Evolutionary conservation across 2,797 vertebrate species (phyloP).

Genomic region (Synanceia verrucosa): DNA sequence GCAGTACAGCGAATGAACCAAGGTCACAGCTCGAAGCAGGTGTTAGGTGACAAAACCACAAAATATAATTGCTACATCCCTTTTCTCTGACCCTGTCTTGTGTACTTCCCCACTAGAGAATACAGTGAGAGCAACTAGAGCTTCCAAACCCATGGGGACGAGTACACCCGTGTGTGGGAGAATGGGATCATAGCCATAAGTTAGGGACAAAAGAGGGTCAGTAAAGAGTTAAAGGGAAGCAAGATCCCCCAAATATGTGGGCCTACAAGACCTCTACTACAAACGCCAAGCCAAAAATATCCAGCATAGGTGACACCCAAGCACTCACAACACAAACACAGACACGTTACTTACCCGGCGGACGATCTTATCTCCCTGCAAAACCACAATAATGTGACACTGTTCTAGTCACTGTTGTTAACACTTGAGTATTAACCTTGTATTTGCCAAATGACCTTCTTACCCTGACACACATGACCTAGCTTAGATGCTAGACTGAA

Average conservation of each 20-base stretch:
- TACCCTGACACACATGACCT: neutral
- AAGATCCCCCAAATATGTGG: slow-evolving; percentile 78
- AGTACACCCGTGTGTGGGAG: slow-evolving; percentile 14
- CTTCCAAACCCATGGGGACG: neutral
- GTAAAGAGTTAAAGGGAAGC: slow-evolving; percentile 74
- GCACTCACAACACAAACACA: slow-evolving; percentile 71
- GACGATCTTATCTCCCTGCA: slow-evolving; percentile 99
- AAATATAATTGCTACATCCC: slow-evolving; percentile 9
- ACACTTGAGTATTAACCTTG: slow-evolving; percentile 15
- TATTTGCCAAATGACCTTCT: neutral
- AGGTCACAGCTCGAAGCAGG: slow-evolving; percentile 37
- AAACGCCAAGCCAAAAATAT: slow-evolving; percentile 75
- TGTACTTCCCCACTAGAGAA: slow-evolving; percentile 11
- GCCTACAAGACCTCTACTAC: slow-evolving; percentile 77
- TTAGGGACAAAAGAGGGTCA: slow-evolving; percentile 44
- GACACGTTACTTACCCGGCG: slow-evolving; percentile 93
- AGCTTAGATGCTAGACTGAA: neutral
- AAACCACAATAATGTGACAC: slow-evolving; percentile 91
- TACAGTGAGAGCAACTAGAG: neutral
- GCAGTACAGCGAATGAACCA: slow-evolving; percentile 42
- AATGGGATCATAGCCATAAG: slow-evolving; percentile 12
- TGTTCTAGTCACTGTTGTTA: slow-evolving; percentile 64
- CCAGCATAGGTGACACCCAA: slow-evolving; percentile 68
- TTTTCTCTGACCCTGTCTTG: slow-evolving; percentile 17
- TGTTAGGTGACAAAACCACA: slow-evolving; percentile 23